These are phyloP conservation scores for Lagopus muta DNA, from an alignment of 2,113 vertebrate genomes.

Conservation along the genomic window DNA sequence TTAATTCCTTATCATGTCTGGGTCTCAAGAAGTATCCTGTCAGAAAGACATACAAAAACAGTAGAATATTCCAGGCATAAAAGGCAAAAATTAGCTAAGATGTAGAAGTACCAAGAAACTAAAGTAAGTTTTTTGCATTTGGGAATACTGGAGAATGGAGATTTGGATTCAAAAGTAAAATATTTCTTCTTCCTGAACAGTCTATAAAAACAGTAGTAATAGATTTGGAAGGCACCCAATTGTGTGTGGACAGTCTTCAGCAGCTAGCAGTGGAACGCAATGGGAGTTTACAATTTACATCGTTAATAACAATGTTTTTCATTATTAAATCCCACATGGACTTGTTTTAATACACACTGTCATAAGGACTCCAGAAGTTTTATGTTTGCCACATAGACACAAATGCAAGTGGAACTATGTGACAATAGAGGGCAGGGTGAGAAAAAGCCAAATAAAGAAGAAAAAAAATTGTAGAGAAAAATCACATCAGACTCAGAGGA, in stretches of 20 bases:
- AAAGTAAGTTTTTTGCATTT: background rate
- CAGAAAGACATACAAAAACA: background rate
- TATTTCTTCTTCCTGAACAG: background rate
- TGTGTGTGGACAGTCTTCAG: background rate
- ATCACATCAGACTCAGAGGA: background rate
- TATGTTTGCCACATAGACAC: background rate
- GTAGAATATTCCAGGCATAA: background rate
- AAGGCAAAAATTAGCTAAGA: background rate
- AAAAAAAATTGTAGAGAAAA: background rate
- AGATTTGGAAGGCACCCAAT: background rate
- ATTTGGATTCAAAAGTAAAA: background rate
- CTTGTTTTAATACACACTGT: background rate
- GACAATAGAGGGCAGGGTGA: accelerated
- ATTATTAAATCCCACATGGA: background rate
- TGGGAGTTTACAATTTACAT: background rate
- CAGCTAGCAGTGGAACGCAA: background rate
- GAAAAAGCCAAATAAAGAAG: background rate
- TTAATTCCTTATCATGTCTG: background rate
- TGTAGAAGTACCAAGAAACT: background rate
- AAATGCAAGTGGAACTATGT: background rate
- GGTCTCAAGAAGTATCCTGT: background rate
- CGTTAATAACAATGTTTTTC: background rate
- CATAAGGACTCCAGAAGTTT: background rate
- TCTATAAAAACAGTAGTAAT: background rate
- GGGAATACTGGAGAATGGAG: background rate